These are phyloP conservation scores for Phortica variegata DNA, from an alignment of 1,140 invertebrate species.

Conservation along the genomic window DNA sequence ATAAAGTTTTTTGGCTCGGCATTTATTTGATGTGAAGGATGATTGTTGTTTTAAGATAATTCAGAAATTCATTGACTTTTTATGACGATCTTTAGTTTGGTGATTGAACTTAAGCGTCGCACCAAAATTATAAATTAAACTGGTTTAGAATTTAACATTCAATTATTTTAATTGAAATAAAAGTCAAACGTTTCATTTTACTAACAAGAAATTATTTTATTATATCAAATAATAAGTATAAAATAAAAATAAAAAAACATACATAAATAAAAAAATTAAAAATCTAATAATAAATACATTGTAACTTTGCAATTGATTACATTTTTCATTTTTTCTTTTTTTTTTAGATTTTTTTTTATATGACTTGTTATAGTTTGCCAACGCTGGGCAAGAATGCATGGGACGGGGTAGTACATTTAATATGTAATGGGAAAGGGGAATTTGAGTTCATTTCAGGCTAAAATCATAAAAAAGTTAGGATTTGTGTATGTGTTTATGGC, in stretches of 20 bases:
- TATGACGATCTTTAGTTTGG: too few relatives aligned
- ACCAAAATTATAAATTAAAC: too few relatives aligned
- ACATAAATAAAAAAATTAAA: conserved; percentile 12
- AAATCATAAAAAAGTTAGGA: conserved; percentile 12
- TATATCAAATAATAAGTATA: not conserved
- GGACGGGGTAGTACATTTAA: conserved; percentile 13
- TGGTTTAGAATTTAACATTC: too few relatives aligned
- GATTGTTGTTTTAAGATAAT: too few relatives aligned
- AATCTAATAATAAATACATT: not conserved
- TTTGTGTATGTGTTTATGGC: conserved; percentile 5
- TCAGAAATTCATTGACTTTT: too few relatives aligned
- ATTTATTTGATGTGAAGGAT: too few relatives aligned
- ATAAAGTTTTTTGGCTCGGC: too few relatives aligned
- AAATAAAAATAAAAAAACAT: conserved; percentile 20
- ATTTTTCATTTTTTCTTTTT: conserved; percentile 23
- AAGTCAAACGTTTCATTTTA: too few relatives aligned
- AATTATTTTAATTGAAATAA: too few relatives aligned
- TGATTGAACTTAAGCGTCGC: too few relatives aligned
- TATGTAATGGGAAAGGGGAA: conserved; percentile 36
- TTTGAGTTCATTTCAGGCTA: too few relatives aligned
- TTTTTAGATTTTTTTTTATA: conserved; percentile 25
- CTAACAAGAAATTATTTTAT: too few relatives aligned
- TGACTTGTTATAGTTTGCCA: conserved; percentile 43
- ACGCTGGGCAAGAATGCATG: not conserved
- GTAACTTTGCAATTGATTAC: conserved; percentile 6